Percentiles rank a stretch among this genome's conserved stretches.
These are phyloP conservation scores for Indri indri DNA, from an alignment of 2,113 vertebrate species.

Conservation along the genomic window DNA sequence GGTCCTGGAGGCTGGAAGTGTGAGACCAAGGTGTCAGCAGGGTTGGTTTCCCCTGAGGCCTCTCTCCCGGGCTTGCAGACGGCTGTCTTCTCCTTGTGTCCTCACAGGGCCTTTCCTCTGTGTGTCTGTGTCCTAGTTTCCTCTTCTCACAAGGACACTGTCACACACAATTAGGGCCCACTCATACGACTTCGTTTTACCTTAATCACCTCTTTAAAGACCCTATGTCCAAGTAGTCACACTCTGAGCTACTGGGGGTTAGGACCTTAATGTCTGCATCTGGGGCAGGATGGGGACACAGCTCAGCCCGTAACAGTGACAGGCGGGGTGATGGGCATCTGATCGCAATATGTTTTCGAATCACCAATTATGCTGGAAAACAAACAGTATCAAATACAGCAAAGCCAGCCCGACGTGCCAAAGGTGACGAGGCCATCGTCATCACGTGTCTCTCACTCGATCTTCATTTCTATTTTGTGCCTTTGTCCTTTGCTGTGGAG, in stretches of 20 bases:
- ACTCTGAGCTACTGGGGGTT: neutral
- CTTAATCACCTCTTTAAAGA: neutral
- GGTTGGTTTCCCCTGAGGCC: neutral
- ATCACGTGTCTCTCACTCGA: neutral
- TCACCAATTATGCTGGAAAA: too few relatives aligned
- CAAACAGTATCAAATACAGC: too few relatives aligned
- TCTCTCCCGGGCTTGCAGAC: neutral
- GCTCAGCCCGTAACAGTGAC: neutral
- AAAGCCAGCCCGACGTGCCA: neutral
- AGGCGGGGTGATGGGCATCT: neutral
- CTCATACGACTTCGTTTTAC: neutral
- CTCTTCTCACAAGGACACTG: neutral
- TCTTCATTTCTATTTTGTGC: neutral
- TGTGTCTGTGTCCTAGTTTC: too few relatives aligned
- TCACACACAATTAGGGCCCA: too few relatives aligned
- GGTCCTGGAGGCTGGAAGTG: neutral
- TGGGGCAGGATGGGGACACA: neutral
- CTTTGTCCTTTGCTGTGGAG: neutral
- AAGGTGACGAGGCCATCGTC: accelerated
- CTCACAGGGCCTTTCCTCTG: neutral
- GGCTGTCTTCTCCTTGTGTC: neutral
- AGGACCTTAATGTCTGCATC: neutral
- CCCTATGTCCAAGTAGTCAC: neutral
- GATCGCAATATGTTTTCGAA: neutral
- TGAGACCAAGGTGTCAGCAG: too few relatives aligned